Base-by-base conservation (phyloP, 2,888 invertebrate species). In the Heliconius aoede region DNA sequence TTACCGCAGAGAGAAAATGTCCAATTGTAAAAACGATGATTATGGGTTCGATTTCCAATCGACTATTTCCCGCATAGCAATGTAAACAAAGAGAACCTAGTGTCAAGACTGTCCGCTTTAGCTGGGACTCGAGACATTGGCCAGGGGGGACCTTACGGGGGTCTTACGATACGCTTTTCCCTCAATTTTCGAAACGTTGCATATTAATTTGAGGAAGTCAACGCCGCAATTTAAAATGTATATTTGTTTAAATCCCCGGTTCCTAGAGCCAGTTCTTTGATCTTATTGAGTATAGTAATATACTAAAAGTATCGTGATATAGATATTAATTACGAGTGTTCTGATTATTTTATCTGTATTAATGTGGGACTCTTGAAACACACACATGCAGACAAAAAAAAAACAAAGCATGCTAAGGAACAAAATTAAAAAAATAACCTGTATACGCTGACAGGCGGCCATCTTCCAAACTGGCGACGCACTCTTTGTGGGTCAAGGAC, bases 401-500 rank as follows among this genome's bases (percentile, higher is more conserved):
- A 30, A 21, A 69, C 30, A 71, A 64, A 73, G 40, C 80, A 77
- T 77, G 73, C 79, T 62, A n/a, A 72, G 26, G 61, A 68, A 72
- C 46, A 55, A 30, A 72, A 72, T 68, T 77, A 80, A 81, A 73
- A 79, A 82, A 82, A 82, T 82, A 83, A 81, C 92, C 92, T 91
- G 84, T 74, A 84, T 85, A 88, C 82, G 88, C 73, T 88, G 91
- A 89, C 91, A 89, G 87, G 85, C 73, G 82, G 83, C 85, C 85
- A 83, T 83, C 84, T 84, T 84, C 85, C 85, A 89, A 89, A 81
- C 90, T 89, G 91, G 89, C 90, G 87, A 81, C 88, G 86, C 85
- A 85, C 89, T 83, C 82, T 83, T 84, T 85, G 83, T 86, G 81
- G 86, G 90, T 86, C 91, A 91, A 89, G 91, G 90, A 75, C 83